These are phyloP conservation scores for Chelonoidis abingdonii DNA, from an alignment of 2,113 vertebrate genomes.

Conservation along the genomic window DNA sequence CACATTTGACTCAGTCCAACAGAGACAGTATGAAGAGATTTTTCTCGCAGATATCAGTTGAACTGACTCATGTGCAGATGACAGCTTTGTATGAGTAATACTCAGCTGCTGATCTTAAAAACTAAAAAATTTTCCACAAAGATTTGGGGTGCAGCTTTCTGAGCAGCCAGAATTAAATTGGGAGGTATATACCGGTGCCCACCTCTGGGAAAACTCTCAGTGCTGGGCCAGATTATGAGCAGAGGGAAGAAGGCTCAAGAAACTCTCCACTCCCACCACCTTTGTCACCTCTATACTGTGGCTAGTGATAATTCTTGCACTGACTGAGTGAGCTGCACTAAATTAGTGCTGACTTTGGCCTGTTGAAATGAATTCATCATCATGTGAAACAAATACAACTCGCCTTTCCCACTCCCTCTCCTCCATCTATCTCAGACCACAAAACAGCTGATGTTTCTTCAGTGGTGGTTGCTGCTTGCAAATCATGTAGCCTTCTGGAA, in stretches of 20 bases:
- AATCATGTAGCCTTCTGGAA: not conserved
- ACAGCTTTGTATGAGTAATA: not conserved
- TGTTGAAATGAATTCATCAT: not conserved
- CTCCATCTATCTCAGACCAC: not conserved
- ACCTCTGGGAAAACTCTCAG: not conserved
- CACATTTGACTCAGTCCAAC: not conserved
- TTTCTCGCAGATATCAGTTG: not conserved
- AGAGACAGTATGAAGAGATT: not conserved
- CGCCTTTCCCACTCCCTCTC: not conserved
- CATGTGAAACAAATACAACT: not conserved
- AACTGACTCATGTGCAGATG: not conserved
- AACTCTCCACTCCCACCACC: not conserved
- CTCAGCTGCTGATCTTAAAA: not conserved
- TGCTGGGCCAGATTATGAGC: not conserved
- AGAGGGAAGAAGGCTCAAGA: not conserved
- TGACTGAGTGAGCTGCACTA: not conserved
- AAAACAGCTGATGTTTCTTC: not conserved
- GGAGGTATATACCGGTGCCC: not conserved
- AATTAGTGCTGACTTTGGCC: not conserved
- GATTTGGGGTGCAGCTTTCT: not conserved
- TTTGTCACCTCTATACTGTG: not conserved
- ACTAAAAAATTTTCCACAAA: not conserved
- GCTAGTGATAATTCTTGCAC: not conserved
- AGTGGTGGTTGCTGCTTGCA: not conserved
- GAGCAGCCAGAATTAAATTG: not conserved